A percentile compares a stretch with the other conserved stretches of the same genome.
Conservation (phyloP, 2,888 invertebrate genomes). For the Eurytoma californica region DNA sequence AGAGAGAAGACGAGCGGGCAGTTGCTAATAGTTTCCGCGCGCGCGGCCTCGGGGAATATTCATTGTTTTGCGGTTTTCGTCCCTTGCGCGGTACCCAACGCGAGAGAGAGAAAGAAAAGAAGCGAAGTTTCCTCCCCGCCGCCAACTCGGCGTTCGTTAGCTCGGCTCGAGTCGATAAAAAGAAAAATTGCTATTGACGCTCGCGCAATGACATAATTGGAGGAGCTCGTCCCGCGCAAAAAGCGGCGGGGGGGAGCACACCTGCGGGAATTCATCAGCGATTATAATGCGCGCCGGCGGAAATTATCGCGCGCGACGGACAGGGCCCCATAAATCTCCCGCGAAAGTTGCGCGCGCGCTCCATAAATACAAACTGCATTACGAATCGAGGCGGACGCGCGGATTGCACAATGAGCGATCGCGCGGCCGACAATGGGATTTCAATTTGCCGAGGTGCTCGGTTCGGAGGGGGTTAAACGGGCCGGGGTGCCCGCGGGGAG, state of each 20-base stretch:
- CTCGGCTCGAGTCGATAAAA: too few species aligned
- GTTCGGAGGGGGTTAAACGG: not conserved
- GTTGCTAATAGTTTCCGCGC: conserved; percentile 37
- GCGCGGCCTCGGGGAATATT: conserved; percentile 5
- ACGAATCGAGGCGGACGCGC: not conserved
- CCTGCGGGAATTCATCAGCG: too few species aligned
- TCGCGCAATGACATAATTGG: not conserved
- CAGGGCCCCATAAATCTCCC: not conserved
- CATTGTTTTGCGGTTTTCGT: conserved; percentile 2
- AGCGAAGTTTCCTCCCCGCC: not conserved
- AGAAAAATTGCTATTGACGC: not conserved
- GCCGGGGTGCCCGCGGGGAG: not conserved
- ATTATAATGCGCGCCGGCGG: too few species aligned
- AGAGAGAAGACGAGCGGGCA: not conserved
- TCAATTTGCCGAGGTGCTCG: conserved; percentile 4
- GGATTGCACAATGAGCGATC: conserved; percentile 10
- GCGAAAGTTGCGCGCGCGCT: not conserved
- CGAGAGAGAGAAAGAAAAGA: too few species aligned
- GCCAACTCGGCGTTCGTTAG: too few species aligned
- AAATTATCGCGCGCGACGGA: not conserved
- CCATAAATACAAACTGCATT: not conserved
- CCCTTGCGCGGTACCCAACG: not conserved
- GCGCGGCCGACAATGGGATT: conserved; percentile 17
- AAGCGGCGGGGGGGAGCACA: too few species aligned
- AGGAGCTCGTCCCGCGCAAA: not conserved